Evolutionary conservation across 2,888 invertebrate genomes (phyloP), one percentile per base, ranked within the genome.

Genomic region (Lamproptera curius): DNA sequence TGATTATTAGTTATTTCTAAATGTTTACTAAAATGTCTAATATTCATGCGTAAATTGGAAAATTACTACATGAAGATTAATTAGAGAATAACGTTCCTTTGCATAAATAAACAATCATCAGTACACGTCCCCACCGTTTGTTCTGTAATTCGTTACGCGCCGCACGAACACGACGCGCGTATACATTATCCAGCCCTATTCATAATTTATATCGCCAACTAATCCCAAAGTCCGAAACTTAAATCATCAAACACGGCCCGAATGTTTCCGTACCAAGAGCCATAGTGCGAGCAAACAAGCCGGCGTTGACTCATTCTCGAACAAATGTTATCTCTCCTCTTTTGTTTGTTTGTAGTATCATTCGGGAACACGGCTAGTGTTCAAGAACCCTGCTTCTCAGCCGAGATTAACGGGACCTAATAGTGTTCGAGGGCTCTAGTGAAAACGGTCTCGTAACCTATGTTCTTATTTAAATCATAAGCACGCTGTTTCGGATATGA

Each of bases 301-400:
- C 28, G 31, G 36, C 72, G 75, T 77, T 81, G 82, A 80, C 75
- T 82, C 79, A 80, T 73, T 72, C 71, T 69, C 76, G 77, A 81
- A 82, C 85, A 84, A 85, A 82, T 81, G 85, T 80, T 84, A 79
- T 81, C 80, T 76, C 73, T 84, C 83, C 76, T 75, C 78, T 79
- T 83, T 82, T 83, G 83, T 86, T 85, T 85, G 80, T 84, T 82
- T 76, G 78, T 81, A 78, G 78, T 79, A 76, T 76, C 76, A 76
- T 74, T 71, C 73, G 44, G 39, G 73, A 67, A 65, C 31, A 46
- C 46, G 58, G 48, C 77, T 73, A 69, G 58, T 35, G 40, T 44
- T 23, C 26, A 34, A 54, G 76, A 65, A 52, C 74, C 56, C 16
- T 59, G 58, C 42, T 48, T n/a, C n/a, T 51, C 36, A 51, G 54